Conservation (phyloP, 35 echinoderm and acorn worm species). For the Lytechinus pictus region DNA sequence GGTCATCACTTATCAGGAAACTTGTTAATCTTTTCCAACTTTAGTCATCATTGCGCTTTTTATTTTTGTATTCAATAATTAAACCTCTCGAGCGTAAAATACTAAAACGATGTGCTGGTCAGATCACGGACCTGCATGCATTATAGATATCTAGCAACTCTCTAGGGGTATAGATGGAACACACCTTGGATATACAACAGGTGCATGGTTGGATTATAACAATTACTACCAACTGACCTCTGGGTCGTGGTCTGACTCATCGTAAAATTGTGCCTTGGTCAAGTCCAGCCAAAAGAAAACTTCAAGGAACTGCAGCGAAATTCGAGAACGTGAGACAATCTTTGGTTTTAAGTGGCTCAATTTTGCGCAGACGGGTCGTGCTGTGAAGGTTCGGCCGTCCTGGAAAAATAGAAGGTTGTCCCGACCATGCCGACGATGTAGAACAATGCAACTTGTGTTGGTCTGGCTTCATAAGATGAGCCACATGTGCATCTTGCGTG, state of each 20-base stretch:
- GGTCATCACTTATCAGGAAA: neutral
- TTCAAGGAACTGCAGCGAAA: neutral
- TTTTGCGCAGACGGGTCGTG: neutral
- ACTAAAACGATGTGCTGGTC: neutral
- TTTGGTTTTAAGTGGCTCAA: neutral
- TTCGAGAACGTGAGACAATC: neutral
- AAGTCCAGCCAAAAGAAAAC: neutral
- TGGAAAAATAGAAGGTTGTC: neutral
- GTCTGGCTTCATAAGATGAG: neutral
- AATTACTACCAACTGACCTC: neutral
- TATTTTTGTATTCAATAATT: neutral
- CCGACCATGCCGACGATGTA: neutral
- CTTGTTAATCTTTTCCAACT: neutral
- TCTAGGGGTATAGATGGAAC: neutral
- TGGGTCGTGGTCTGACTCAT: neutral
- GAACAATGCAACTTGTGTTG: neutral
- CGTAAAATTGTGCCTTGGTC: neutral
- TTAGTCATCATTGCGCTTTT: neutral
- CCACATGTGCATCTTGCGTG: neutral
- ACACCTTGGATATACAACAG: neutral
- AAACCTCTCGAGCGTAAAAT: neutral
- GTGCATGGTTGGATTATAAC: neutral
- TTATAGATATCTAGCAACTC: neutral
- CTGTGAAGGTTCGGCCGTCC: neutral
- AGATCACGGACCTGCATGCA: too few relatives aligned